These are phyloP conservation scores for Halocaridina rubra DNA, from an alignment of 2,888 invertebrate genomes.

Conservation along the genomic window DNA sequence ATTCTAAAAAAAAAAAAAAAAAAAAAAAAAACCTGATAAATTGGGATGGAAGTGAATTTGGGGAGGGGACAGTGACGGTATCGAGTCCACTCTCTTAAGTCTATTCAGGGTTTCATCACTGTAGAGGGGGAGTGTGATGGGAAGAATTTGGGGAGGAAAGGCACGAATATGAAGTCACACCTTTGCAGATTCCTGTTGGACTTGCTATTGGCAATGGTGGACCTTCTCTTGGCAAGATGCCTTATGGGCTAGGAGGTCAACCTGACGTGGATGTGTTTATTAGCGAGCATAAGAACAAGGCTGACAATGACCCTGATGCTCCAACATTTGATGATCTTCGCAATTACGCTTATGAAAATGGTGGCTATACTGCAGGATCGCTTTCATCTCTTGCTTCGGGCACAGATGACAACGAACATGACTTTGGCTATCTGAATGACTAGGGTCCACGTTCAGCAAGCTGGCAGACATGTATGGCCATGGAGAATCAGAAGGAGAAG, in stretches of 20 bases:
- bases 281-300: constrained; percentile 93
- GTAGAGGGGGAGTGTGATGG: too few relatives aligned
- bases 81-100: too few relatives aligned
- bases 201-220: constrained; percentile 76
- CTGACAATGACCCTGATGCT: constrained; percentile 95
- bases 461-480: constrained; percentile 96
- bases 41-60: too few relatives aligned
- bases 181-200: constrained; percentile 90
- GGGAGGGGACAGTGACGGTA: too few relatives aligned
- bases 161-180: constrained; percentile 97
- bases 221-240: constrained; percentile 75
- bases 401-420: constrained; percentile 94
- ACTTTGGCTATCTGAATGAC: constrained; percentile 95
- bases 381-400: constrained; percentile 91
- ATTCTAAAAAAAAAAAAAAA: too few relatives aligned
- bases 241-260: constrained; percentile 75
- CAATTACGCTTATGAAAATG: constrained; percentile 98
- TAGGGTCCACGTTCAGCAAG: constrained; percentile 98
- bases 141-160: too few relatives aligned
- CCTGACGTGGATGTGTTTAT: constrained; percentile 96
- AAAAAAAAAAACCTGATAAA: too few relatives aligned
- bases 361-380: constrained; percentile 96
- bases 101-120: too few relatives aligned
- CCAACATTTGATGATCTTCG: constrained; percentile 98
- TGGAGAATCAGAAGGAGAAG: constrained; percentile 80